Conservation (phyloP, 35 echinoderm and acorn worm species). For the Acanthaster planci region DNA sequence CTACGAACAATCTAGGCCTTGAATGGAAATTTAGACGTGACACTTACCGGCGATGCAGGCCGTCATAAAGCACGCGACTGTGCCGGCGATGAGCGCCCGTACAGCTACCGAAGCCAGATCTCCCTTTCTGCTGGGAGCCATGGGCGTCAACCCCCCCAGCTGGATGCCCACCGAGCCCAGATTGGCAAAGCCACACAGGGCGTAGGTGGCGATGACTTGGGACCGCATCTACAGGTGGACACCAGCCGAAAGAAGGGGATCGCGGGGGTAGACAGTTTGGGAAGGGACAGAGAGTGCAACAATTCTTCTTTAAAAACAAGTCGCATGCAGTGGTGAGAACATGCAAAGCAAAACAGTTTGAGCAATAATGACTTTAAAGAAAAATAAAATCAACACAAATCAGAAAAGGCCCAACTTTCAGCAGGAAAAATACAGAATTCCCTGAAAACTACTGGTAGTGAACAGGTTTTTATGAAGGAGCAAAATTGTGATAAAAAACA, state of each 20-base stretch:
- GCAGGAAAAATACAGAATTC: too few relatives aligned
- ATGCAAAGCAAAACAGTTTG: too few relatives aligned
- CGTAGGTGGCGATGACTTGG: slow-evolving; percentile 82
- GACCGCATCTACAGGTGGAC: slow-evolving; percentile 42
- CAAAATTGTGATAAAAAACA: too few relatives aligned
- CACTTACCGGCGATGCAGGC: slow-evolving; percentile 89
- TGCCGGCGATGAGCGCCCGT: slow-evolving; percentile 75
- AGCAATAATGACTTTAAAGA: too few relatives aligned
- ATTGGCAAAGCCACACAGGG: slow-evolving; percentile 89
- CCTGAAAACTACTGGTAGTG: too few relatives aligned
- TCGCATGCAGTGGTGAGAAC: too few relatives aligned
- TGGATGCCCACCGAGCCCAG: slow-evolving; percentile 85
- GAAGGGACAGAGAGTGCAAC: background rate
- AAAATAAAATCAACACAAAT: too few relatives aligned
- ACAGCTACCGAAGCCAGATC: slow-evolving; percentile 78
- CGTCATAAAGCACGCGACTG: slow-evolving; percentile 91
- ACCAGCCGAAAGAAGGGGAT: background rate
- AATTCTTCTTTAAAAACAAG: background rate
- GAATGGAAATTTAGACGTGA: background rate
- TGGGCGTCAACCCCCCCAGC: slow-evolving; percentile 82
- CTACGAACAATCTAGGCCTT: too few relatives aligned
- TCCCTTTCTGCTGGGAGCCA: slow-evolving; percentile 64
- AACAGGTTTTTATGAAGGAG: too few relatives aligned
- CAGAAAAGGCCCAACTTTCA: too few relatives aligned
- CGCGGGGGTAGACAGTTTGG: background rate